phyloP scores from a whole-genome alignment of 2,797 vertebrate species.

The Margarornis squamiger region DNA sequence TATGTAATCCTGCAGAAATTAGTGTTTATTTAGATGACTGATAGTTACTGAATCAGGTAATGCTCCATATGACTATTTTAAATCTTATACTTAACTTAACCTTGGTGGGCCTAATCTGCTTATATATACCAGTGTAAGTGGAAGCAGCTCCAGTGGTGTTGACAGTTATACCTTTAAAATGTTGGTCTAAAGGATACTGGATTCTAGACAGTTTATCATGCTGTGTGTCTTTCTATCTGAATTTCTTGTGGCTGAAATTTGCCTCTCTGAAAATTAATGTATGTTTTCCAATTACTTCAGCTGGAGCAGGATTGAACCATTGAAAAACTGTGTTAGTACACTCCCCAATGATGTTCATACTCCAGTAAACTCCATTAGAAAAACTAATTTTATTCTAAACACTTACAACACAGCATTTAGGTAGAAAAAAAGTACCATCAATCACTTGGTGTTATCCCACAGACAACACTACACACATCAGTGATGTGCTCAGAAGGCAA shows the following conservation, averaged over 20 bases:
- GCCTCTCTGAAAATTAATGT: neutral
- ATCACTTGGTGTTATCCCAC: slow-evolving; percentile 19
- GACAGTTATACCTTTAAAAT: neutral
- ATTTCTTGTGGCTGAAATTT: neutral
- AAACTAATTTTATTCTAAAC: slow-evolving; percentile 41
- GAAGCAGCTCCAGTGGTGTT: neutral
- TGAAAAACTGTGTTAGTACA: neutral
- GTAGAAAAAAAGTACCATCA: slow-evolving; percentile 4
- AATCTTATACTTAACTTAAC: neutral
- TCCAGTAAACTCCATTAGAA: slow-evolving; percentile 14
- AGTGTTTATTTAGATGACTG: neutral
- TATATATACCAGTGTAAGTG: neutral
- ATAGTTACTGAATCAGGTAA: neutral
- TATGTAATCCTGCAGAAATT: neutral
- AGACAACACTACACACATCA: slow-evolving; percentile 18
- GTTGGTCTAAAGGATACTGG: neutral
- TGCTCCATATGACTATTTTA: neutral
- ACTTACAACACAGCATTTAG: slow-evolving; percentile 1
- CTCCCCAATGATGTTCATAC: neutral
- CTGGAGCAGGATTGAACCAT: neutral
- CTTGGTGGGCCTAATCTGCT: neutral
- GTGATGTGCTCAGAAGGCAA: slow-evolving; percentile 19
- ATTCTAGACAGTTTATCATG: neutral
- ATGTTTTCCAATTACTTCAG: neutral
- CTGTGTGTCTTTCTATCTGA: neutral